Conservation (phyloP, 1,140 invertebrate species). For the Orussus abietinus region DNA sequence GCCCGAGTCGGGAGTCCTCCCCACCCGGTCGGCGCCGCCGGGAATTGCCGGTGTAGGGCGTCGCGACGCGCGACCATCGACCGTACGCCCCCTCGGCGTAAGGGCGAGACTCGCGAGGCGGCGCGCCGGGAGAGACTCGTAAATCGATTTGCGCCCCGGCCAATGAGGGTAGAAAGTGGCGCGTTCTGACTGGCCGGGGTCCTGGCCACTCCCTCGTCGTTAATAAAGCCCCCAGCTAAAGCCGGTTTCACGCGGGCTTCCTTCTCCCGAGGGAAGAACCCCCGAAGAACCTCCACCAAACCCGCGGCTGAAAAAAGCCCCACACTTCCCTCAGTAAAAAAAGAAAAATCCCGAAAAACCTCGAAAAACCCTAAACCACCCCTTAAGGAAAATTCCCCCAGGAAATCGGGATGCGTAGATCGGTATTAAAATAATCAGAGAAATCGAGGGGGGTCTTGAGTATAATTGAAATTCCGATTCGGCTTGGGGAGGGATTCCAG, state of each 20-base stretch:
- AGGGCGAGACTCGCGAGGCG: slow-evolving; percentile 32
- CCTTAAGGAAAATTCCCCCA: slow-evolving; percentile 10
- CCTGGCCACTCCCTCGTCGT: slow-evolving; percentile 44
- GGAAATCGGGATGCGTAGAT: background rate
- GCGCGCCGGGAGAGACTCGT: slow-evolving; percentile 38
- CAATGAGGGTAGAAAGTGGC: slow-evolving; percentile 45
- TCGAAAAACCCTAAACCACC: slow-evolving; percentile 16
- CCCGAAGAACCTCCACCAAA: background rate
- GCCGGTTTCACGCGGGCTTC: slow-evolving; percentile 31
- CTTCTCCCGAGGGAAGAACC: too few relatives aligned
- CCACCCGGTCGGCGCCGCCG: slow-evolving; percentile 4
- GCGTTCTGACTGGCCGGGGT: slow-evolving; percentile 41
- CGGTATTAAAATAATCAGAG: background rate
- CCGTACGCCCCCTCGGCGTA: slow-evolving; percentile 30
- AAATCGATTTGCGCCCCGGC: slow-evolving; percentile 50
- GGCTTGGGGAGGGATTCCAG: too few relatives aligned
- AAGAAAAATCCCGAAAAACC: slow-evolving; percentile 15
- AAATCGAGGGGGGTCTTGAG: too few relatives aligned
- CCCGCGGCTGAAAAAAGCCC: slow-evolving; percentile 5
- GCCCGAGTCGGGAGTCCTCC: slow-evolving; percentile 9
- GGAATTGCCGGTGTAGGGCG: slow-evolving; percentile 42
- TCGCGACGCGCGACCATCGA: slow-evolving; percentile 15
- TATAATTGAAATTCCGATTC: too few relatives aligned
- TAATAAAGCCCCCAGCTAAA: slow-evolving; percentile 35
- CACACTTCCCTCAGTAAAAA: slow-evolving; percentile 16